These are phyloP conservation scores for Aphrophora alni DNA, from an alignment of 2,888 invertebrate genomes.

Conservation along the genomic window DNA sequence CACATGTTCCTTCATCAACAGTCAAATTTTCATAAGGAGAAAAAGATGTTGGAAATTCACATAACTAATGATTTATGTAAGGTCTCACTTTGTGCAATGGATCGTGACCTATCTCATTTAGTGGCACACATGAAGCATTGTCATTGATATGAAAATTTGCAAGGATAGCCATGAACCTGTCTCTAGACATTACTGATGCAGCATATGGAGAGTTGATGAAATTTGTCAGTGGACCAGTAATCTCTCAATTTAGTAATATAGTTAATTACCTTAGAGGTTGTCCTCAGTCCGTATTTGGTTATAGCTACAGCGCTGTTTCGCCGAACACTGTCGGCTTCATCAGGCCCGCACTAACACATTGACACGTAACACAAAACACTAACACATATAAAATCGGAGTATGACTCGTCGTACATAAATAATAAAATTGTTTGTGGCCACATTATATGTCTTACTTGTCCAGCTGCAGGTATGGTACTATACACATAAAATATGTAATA, in stretches of 20 bases:
- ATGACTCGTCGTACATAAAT: too few species aligned
- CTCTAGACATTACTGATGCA: conserved; percentile 12
- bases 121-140: not conserved
- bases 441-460: too few species aligned
- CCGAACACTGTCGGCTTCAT: too few species aligned
- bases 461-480: conserved; percentile 9
- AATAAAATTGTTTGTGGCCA: too few species aligned
- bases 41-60: conserved; percentile 11
- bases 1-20: conserved; percentile 30
- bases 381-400: too few species aligned
- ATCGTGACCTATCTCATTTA: conserved; percentile 14
- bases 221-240: conserved; percentile 18
- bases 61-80: conserved; percentile 10
- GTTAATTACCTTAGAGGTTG: too few species aligned
- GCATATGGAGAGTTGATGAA: conserved; percentile 10
- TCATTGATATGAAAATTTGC: conserved; percentile 28
- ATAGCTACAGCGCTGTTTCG: too few species aligned
- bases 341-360: too few species aligned
- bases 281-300: too few species aligned
- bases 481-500: conserved; percentile 28
- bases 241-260: conserved; percentile 15
- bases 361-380: too few species aligned
- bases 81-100: conserved; percentile 18
- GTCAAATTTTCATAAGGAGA: conserved; percentile 30
- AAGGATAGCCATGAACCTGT: conserved; percentile 16